Conservation (phyloP, 2,797 vertebrate species). For the Tragelaphus oryx region DNA sequence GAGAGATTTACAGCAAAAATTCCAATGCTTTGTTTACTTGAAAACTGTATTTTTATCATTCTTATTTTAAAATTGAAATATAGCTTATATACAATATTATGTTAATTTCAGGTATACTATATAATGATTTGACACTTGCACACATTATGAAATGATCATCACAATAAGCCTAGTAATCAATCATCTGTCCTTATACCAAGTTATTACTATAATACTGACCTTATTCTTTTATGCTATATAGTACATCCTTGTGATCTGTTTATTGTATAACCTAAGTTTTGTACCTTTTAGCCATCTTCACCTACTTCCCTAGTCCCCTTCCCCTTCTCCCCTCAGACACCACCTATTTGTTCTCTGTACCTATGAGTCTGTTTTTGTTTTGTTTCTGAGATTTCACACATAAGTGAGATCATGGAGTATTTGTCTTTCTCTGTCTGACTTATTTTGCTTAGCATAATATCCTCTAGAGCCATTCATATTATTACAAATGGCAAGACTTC, state of each 20-base stretch:
- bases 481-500: not conserved
- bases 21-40: not conserved
- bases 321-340: not conserved
- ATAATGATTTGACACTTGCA: not conserved
- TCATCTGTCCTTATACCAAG: not conserved
- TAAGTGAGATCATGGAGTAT: not conserved
- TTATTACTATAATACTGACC: not conserved
- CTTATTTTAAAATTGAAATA: not conserved
- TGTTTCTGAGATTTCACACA: not conserved
- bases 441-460: not conserved
- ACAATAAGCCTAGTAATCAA: not conserved
- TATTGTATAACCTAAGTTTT: not conserved
- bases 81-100: not conserved
- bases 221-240: not conserved
- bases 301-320: not conserved
- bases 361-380: not conserved
- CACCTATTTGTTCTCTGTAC: not conserved
- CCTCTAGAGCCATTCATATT: not conserved
- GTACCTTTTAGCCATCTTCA: not conserved
- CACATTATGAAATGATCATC: not conserved
- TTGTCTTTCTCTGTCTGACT: not conserved
- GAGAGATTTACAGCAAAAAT: not conserved
- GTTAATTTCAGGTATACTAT: not conserved
- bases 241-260: not conserved
- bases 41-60: not conserved